Evolutionary conservation across 1,140 invertebrate species (phyloP).

Genomic region (Saxidomus purpurata): DNA sequence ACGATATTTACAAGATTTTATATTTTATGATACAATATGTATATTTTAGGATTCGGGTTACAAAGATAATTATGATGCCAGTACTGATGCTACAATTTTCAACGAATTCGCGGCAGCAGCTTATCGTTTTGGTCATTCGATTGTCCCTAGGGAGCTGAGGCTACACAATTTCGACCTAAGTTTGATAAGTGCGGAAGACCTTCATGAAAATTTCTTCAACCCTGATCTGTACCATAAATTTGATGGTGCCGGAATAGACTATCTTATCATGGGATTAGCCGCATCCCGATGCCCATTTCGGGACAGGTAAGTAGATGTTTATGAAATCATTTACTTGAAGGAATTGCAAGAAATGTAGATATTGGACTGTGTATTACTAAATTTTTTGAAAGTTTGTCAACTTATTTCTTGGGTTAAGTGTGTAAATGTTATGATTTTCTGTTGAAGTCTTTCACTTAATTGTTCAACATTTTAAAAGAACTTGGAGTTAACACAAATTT

Average conservation of each 20-base stretch:
- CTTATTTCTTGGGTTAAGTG: too few relatives aligned
- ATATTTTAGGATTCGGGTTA: not conserved
- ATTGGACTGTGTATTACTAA: too few relatives aligned
- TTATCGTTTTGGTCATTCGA: conserved; percentile 96
- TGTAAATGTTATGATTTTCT: too few relatives aligned
- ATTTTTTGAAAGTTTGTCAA: too few relatives aligned
- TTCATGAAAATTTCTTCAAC: conserved; percentile 5
- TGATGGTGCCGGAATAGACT: not conserved
- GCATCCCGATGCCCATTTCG: conserved; percentile 4
- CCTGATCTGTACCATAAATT: not conserved
- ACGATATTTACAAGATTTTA: too few relatives aligned
- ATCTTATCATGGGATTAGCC: not conserved
- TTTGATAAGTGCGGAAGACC: not conserved
- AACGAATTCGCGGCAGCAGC: conserved; percentile 99
- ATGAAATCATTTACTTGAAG: too few relatives aligned
- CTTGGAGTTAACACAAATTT: too few relatives aligned
- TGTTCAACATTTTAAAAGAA: too few relatives aligned
- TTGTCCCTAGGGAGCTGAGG: conserved; percentile 91
- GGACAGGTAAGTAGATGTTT: conserved; percentile 31
- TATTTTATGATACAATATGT: too few relatives aligned
- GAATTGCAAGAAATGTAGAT: too few relatives aligned
- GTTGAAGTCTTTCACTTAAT: too few relatives aligned
- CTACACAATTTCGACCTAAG: not conserved
- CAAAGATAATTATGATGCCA: conserved; percentile 90
- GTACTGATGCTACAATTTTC: conserved; percentile 94